Evolutionary conservation across 2,888 invertebrate species (phyloP), one percentile per base, ranked within the genome.

Genomic region (Poecilobothrus nobilitatus): DNA sequence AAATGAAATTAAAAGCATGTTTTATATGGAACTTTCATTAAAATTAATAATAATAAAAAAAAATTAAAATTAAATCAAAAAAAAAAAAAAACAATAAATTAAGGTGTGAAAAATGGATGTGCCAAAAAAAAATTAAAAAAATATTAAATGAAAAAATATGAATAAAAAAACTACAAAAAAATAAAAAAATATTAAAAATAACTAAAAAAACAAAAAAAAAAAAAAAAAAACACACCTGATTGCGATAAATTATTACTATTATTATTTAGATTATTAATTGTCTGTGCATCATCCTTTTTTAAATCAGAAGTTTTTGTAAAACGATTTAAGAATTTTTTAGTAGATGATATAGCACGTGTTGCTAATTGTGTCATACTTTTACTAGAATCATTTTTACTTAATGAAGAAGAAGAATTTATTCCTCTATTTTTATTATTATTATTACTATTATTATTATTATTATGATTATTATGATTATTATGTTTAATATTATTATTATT

Each of bases 351-450:
- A 65, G 33, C 37, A 34, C 74, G 72, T 66, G 74, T 73, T 72
- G 77, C 76, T 76, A 84, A 79, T 74, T 84, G 84, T 74, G 83
- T 80, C 84, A 85, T 84, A 81, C 84, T 85, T 78, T 82, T 82
- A 75, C 82, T 79, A 72, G 81, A 78, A 72, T 81, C 80, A 68
- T 77, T 76, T 75, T 78, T 80, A 73, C 76, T 76, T 74, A 81
- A 74, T 68, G 79, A 79, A 71, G 80, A 79, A 73, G 79, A 78
- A 73, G 75, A 76, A 72, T 74, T 77, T 72, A 78, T 77, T 66
- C 77, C 78, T 72, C 77, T 77, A 72, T 78, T 79, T 73, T 78
- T 78, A 70, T 76, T 73, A 70, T 71, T 70, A 68, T 67, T 70
- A 69, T 72, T 72, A 68, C 73, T 73, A 66, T 75, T 76, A 73